Conservation (phyloP, 2,797 vertebrate genomes). For the Margarornis squamiger region DNA sequence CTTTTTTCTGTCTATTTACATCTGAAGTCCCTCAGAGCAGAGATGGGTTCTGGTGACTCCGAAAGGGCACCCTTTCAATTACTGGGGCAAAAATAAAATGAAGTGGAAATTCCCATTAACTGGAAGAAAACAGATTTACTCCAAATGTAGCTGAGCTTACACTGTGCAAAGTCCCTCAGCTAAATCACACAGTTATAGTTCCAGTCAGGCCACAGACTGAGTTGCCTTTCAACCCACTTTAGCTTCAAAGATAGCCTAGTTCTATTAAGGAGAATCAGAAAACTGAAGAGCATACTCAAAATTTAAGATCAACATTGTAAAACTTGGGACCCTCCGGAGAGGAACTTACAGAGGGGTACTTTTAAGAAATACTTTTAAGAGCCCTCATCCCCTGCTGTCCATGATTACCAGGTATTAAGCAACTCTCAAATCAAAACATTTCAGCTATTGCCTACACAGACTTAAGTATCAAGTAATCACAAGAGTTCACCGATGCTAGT, state of each 20-base stretch:
- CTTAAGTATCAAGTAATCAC: background rate
- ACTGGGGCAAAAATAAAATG: background rate
- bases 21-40: background rate
- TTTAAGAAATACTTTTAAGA: background rate
- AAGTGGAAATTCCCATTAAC: background rate
- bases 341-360: background rate
- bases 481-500: background rate
- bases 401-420: background rate
- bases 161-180: background rate
- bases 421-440: background rate
- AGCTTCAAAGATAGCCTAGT: background rate
- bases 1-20: background rate
- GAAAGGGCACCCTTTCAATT: background rate
- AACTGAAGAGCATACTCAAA: background rate
- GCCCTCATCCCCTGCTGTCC: background rate
- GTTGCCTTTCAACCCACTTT: background rate
- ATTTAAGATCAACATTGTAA: background rate
- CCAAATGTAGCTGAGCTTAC: background rate
- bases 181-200: background rate
- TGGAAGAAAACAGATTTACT: background rate
- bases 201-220: background rate
- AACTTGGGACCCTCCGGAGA: background rate
- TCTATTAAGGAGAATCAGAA: background rate
- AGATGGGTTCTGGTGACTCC: background rate
- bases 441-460: background rate